Evolutionary conservation across 37 sponge, comb jelly and placozoan genomes (phyloP).

Genomic region (Chondrilla cf. caribensis): DNA sequence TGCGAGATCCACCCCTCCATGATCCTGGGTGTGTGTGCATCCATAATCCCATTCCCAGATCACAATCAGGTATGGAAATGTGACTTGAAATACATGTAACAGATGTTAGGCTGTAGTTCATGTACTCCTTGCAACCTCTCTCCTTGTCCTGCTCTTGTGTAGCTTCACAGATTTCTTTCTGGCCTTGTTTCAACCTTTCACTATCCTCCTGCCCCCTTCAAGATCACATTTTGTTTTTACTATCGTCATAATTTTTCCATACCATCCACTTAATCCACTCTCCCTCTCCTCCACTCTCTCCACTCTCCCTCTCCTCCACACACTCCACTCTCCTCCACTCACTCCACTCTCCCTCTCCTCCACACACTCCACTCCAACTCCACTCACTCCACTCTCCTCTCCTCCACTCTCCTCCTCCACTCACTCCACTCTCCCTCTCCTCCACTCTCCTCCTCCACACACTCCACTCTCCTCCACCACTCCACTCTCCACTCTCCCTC

Average conservation of each 20-base stretch:
- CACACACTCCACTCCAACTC: not conserved
- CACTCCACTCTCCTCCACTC: too few species aligned
- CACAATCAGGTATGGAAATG: conserved; percentile 81
- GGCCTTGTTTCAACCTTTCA: too few species aligned
- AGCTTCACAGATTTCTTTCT: too few species aligned
- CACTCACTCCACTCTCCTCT: not conserved
- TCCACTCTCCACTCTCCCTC: not conserved
- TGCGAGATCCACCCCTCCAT: conserved; percentile 99
- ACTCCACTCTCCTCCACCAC: not conserved
- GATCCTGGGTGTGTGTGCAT: conserved; percentile 99
- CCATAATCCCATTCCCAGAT: conserved; percentile 99
- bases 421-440: not conserved
- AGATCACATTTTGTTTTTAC: too few species aligned
- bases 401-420: not conserved
- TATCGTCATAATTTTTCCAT: too few species aligned
- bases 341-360: not conserved
- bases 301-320: too few species aligned
- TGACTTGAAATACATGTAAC: not conserved
- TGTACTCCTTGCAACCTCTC: not conserved
- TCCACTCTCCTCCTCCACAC: conserved; percentile 30
- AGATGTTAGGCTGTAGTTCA: not conserved
- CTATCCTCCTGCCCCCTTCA: too few species aligned
- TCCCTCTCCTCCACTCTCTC: too few species aligned
- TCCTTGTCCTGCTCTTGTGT: not conserved
- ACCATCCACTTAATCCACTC: too few species aligned